Percentiles rank a stretch among this genome's conserved stretches.
phyloP scores from a whole-genome alignment of 2,888 invertebrate species.

The Rhyacophila evoluta region DNA sequence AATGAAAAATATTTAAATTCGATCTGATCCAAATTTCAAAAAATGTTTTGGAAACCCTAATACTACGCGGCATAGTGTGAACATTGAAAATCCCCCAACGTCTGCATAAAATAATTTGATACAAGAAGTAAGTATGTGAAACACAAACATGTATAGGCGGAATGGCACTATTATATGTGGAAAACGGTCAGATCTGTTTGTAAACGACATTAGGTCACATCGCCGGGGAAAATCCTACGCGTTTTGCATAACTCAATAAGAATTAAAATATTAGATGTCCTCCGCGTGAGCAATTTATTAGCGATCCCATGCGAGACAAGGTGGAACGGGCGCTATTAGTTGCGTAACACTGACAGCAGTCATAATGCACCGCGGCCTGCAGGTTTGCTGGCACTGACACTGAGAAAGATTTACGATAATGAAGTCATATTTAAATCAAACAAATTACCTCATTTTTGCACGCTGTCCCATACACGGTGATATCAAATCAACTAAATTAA shows the following conservation, averaged over 20 bases:
- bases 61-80: too few species aligned
- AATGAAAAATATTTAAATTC: too few species aligned
- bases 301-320: not conserved
- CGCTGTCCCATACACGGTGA: too few species aligned
- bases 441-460: too few species aligned
- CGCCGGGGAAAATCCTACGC: constrained; percentile 41
- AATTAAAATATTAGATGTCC: not conserved
- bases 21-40: too few species aligned
- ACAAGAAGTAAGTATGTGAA: constrained; percentile 32
- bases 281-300: not conserved
- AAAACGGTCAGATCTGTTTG: constrained; percentile 35
- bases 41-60: too few species aligned
- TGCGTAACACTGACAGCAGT: not conserved
- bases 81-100: not conserved
- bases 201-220: constrained; percentile 6
- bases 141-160: constrained; percentile 43
- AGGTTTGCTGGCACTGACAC: too few species aligned
- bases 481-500: too few species aligned
- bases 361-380: not conserved
- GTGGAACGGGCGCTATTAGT: not conserved
- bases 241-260: constrained; percentile 34
- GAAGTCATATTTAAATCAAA: too few species aligned
- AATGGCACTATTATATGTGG: constrained; percentile 43
- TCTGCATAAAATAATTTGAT: not conserved
- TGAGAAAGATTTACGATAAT: too few species aligned